phyloP scores from a whole-genome alignment of 2,797 vertebrate species.

The Toxotes lorentzi region DNA sequence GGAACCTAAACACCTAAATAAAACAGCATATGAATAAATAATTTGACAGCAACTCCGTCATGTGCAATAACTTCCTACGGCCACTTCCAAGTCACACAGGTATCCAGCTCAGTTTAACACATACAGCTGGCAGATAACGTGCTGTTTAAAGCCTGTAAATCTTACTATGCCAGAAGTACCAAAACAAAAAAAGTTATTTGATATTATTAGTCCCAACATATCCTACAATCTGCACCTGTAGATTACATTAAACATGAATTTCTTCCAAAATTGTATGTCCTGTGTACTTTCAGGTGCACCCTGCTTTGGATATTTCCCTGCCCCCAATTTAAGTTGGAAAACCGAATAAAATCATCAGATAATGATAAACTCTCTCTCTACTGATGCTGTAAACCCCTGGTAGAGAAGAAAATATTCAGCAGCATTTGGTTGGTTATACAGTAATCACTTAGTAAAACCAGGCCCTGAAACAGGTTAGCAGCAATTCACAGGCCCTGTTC shows the following conservation, averaged over 20 bases:
- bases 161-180: not conserved
- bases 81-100: not conserved
- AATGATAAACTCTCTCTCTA: too few relatives aligned
- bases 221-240: not conserved
- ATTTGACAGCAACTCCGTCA: not conserved
- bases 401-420: not conserved
- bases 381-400: too few relatives aligned
- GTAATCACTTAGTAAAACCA: not conserved
- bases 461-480: not conserved
- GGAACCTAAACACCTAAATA: constrained; percentile 24
- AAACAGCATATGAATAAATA: not conserved
- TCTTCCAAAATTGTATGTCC: not conserved
- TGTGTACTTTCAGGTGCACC: not conserved
- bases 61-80: constrained; percentile 1
- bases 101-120: not conserved
- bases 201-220: not conserved
- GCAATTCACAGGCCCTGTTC: not conserved
- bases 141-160: not conserved
- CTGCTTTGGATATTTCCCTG: too few relatives aligned
- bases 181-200: not conserved
- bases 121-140: not conserved
- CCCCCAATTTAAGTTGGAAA: too few relatives aligned
- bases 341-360: not conserved
- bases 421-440: not conserved
- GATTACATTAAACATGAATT: not conserved